phyloP scores from a whole-genome alignment of 1,140 invertebrate species.

The Lethocerus indicus region DNA sequence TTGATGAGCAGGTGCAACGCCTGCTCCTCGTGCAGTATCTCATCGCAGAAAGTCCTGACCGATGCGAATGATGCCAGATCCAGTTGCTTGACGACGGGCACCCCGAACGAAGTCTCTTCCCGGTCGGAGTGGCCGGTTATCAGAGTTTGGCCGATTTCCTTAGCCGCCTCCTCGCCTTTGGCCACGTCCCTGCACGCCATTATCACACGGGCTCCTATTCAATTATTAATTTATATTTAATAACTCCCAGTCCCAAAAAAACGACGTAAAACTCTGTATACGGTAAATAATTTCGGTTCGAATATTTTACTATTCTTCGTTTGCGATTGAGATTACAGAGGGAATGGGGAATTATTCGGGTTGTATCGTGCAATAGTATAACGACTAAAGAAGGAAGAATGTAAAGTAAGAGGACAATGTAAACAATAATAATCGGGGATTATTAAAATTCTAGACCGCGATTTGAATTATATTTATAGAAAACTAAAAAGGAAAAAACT shows the following conservation, averaged over 20 bases:
- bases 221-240: too few species aligned
- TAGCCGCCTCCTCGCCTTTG: constrained; percentile 23
- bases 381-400: neutral
- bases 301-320: neutral
- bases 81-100: constrained; percentile 37
- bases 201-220: constrained; percentile 26
- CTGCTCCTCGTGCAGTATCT: constrained; percentile 14
- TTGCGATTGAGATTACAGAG: neutral
- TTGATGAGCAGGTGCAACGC: constrained; percentile 21
- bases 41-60: constrained; percentile 16
- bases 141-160: constrained; percentile 19
- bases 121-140: neutral
- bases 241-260: too few species aligned
- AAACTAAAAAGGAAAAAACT: neutral
- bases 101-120: constrained; percentile 22
- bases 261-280: neutral
- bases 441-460: neutral
- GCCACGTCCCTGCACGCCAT: constrained; percentile 26
- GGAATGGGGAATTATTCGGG: neutral
- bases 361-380: neutral
- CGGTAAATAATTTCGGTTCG: neutral
- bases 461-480: neutral
- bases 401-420: neutral
- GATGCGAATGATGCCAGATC: constrained; percentile 47
- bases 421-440: neutral